Conservation (phyloP, 2,113 vertebrate species). For the Gnathonemus longibarbis region DNA sequence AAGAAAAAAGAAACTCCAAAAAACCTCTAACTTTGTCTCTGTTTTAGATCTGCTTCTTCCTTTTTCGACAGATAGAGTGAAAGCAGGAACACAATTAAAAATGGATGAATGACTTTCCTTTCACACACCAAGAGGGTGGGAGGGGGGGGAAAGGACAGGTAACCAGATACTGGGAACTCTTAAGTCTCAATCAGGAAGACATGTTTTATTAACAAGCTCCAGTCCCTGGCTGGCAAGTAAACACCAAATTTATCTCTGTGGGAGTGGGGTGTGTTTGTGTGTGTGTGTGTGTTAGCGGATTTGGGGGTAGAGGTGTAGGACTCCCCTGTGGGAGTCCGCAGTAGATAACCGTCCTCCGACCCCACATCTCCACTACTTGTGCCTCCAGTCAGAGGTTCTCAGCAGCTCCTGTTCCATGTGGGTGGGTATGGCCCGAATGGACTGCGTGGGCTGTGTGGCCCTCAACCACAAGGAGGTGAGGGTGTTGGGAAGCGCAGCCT, state of each 20-base stretch:
- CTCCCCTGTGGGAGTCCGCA: neutral
- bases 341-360: neutral
- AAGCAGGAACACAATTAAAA: conserved; percentile 54
- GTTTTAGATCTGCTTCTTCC: conserved; percentile 4
- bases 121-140: conserved; percentile 47
- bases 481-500: conserved; percentile 30
- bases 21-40: neutral
- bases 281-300: conserved; percentile 17
- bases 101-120: conserved; percentile 61
- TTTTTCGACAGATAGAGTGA: conserved; percentile 26
- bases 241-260: conserved; percentile 37
- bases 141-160: conserved; percentile 37
- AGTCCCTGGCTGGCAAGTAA: conserved; percentile 32
- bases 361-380: conserved; percentile 38
- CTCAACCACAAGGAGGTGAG: conserved; percentile 58
- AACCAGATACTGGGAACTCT: conserved; percentile 50
- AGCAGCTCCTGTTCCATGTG: conserved; percentile 44
- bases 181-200: conserved; percentile 27
- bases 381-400: conserved; percentile 47
- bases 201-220: conserved; percentile 60
- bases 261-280: conserved; percentile 23
- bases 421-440: conserved; percentile 45
- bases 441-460: conserved; percentile 35
- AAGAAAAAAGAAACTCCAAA: neutral
- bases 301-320: conserved; percentile 12